These are phyloP conservation scores for Xylota segnis DNA, from an alignment of 2,888 invertebrate species.

Conservation along the genomic window DNA sequence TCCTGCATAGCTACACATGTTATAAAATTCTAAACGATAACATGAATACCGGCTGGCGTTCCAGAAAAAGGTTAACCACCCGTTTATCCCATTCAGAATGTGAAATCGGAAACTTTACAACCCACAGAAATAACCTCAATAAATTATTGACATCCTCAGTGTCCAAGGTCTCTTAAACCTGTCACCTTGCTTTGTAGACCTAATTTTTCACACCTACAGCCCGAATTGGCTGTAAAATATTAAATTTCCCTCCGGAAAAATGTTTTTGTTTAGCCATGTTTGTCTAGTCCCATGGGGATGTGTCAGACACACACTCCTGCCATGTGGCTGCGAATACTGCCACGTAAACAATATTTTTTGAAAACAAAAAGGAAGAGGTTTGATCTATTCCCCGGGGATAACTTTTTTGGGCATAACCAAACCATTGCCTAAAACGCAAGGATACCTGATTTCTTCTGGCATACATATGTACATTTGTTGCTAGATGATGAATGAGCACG, in stretches of 20 bases:
- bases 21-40: neutral
- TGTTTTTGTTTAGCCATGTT: slow-evolving; percentile 12
- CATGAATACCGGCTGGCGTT: neutral
- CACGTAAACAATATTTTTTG: slow-evolving; percentile 52
- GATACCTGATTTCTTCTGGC: slow-evolving; percentile 9
- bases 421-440: neutral
- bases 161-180: slow-evolving; percentile 43
- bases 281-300: neutral
- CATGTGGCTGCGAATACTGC: slow-evolving; percentile 24
- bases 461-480: slow-evolving; percentile 7
- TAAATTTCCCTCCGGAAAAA: slow-evolving; percentile 22
- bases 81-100: slow-evolving; percentile 1
- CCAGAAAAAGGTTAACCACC: slow-evolving; percentile 27
- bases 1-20: no score
- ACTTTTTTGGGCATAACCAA: slow-evolving; percentile 4
- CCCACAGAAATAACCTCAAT: slow-evolving; percentile 26
- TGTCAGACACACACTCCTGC: neutral
- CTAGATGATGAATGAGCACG: slow-evolving; percentile 57
- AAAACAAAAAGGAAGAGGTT: slow-evolving; percentile 15
- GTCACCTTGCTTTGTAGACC: slow-evolving; percentile 23
- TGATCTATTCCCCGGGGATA: slow-evolving; percentile 17
- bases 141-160: slow-evolving; percentile 33
- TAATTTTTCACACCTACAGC: slow-evolving; percentile 31
- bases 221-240: slow-evolving; percentile 45
- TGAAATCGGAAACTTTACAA: slow-evolving; percentile 4